These are phyloP conservation scores for Graphium colonna DNA, from an alignment of 2,888 invertebrate species.

Conservation along the genomic window DNA sequence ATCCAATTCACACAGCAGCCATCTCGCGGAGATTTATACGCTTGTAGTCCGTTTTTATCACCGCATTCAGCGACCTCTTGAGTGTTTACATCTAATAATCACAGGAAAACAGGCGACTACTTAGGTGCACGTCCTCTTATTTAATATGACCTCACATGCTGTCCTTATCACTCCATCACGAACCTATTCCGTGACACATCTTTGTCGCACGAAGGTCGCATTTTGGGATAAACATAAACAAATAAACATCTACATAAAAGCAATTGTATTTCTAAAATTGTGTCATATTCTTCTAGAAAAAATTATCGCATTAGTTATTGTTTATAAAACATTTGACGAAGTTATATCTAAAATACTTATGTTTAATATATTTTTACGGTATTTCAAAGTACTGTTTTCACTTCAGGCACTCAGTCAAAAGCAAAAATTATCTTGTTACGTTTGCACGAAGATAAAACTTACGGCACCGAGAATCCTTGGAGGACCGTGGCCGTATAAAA, in stretches of 20 bases:
- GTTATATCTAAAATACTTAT: too few relatives aligned
- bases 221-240: slow-evolving; percentile 11
- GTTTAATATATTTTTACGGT: too few relatives aligned
- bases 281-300: background rate
- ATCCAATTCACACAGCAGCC: background rate
- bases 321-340: too few relatives aligned
- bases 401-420: too few relatives aligned
- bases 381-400: too few relatives aligned
- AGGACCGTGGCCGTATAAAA: too few relatives aligned
- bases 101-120: slow-evolving; percentile 37
- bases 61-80: slow-evolving; percentile 40
- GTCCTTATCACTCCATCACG: slow-evolving; percentile 31
- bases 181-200: slow-evolving; percentile 31
- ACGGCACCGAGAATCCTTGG: too few relatives aligned
- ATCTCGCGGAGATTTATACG: background rate
- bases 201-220: slow-evolving; percentile 19
- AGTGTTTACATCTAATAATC: slow-evolving; percentile 44
- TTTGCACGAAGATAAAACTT: too few relatives aligned
- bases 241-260: background rate
- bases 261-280: background rate
- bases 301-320: background rate
- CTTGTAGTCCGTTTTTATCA: slow-evolving; percentile 33
- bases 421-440: too few relatives aligned
- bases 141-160: slow-evolving; percentile 35
- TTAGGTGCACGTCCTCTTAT: slow-evolving; percentile 34